Conservation (phyloP, 1,140 invertebrate genomes). For the Zaprionus davidi region DNA sequence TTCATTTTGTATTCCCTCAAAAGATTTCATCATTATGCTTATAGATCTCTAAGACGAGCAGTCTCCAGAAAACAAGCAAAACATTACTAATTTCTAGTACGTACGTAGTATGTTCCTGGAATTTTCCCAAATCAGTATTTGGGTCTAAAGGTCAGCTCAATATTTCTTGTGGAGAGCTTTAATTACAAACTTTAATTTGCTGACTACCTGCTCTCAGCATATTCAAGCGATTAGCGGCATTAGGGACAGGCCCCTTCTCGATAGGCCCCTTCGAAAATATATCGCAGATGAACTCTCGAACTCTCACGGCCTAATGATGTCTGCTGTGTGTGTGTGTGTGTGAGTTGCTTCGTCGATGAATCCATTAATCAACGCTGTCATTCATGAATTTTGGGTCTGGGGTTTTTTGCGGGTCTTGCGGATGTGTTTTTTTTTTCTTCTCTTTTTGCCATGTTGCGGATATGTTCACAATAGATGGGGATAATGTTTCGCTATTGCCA, state of each 20-base stretch:
- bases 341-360: constrained; percentile 14
- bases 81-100: not conserved
- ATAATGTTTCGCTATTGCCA: constrained; percentile 44
- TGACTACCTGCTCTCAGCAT: not conserved
- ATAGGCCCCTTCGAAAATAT: not conserved
- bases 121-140: not conserved
- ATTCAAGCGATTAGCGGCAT: not conserved
- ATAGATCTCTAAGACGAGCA: too few relatives aligned
- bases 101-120: not conserved
- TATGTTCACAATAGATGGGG: constrained; percentile 31
- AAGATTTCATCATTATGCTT: too few relatives aligned
- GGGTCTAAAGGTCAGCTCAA: not conserved
- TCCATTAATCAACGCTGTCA: constrained; percentile 74
- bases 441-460: constrained; percentile 41
- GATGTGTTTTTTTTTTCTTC: constrained; percentile 41
- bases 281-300: constrained; percentile 11
- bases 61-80: not conserved
- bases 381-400: constrained; percentile 41
- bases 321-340: constrained; percentile 21
- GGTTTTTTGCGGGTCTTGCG: constrained; percentile 45
- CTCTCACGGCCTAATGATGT: constrained; percentile 66
- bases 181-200: not conserved
- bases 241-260: not conserved
- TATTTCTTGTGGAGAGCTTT: not conserved
- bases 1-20: too few relatives aligned